Evolutionary conservation across 2,797 vertebrate genomes (phyloP).

Genomic region (Hozukius guyotensis): DNA sequence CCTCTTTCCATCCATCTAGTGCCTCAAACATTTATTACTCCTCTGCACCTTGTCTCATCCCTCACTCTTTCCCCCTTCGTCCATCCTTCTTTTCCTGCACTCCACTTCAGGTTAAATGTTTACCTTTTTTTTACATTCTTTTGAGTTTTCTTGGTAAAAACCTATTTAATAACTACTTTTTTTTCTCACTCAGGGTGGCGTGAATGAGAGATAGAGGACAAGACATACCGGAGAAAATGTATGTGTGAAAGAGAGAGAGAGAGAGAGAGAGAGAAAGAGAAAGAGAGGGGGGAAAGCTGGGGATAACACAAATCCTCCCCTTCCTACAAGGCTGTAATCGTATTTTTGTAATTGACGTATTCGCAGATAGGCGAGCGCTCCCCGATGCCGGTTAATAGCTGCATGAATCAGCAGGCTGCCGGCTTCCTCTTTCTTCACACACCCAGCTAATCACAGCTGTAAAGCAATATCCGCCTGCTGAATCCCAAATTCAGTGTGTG

Average conservation of each 20-base stretch:
- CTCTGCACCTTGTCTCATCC: not conserved
- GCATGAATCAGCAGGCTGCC: constrained; percentile 51
- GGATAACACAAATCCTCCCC: constrained; percentile 74
- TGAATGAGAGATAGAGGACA: constrained; percentile 21
- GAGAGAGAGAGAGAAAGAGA: not conserved
- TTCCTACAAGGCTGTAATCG: constrained; percentile 67
- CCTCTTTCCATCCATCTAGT: not conserved
- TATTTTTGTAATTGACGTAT: constrained; percentile 76
- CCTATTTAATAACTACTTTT: not conserved
- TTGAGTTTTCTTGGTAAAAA: not conserved
- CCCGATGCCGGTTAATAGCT: constrained; percentile 66
- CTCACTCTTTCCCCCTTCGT: not conserved
- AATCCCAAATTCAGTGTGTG: constrained; percentile 49
- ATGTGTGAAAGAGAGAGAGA: not conserved
- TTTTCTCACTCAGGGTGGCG: not conserved
- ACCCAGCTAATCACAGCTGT: constrained; percentile 58
- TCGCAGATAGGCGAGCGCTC: constrained; percentile 62
- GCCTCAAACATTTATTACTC: not conserved
- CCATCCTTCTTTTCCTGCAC: not conserved
- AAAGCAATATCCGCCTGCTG: constrained; percentile 58
- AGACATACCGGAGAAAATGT: not conserved
- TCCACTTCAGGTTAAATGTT: not conserved
- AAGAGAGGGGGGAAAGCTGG: not conserved
- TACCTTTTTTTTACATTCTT: not conserved
- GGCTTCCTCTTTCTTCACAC: constrained; percentile 48